These are phyloP conservation scores for Aelia acuminata DNA, from an alignment of 2,888 invertebrate genomes.

Conservation along the genomic window DNA sequence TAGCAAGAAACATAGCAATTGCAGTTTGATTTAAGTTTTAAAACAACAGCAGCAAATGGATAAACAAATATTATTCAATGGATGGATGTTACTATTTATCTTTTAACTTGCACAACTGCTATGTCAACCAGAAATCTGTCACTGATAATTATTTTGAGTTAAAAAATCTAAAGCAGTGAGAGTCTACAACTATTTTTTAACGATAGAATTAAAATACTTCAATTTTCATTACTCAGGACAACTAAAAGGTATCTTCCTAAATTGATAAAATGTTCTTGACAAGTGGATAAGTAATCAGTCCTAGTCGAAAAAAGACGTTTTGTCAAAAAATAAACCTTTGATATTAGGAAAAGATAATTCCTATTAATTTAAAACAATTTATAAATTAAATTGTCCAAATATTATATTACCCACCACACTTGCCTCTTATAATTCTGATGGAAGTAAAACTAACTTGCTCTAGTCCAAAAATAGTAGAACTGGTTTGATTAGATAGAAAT, in stretches of 20 bases:
- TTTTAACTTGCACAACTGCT: background rate
- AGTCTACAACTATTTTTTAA: background rate
- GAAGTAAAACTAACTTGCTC: background rate
- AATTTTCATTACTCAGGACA: background rate
- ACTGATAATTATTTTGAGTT: background rate
- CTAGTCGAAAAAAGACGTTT: background rate
- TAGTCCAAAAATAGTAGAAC: constrained; percentile 3
- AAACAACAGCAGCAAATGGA: background rate
- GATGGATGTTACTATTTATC: background rate
- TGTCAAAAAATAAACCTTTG: background rate
- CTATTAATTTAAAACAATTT: background rate
- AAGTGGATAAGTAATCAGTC: background rate
- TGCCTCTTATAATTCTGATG: background rate
- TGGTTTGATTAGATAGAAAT: background rate
- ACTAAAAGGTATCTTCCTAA: background rate
- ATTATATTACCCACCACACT: background rate
- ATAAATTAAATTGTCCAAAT: background rate
- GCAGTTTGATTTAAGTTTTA: background rate
- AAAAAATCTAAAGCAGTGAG: background rate
- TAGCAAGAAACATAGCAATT: too few species aligned
- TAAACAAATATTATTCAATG: background rate
- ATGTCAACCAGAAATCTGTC: background rate
- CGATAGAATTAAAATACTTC: background rate
- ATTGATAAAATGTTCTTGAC: background rate
- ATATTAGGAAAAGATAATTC: background rate